Evolutionary conservation across 1,140 invertebrate species (phyloP).

Genomic region (Lucilia cuprina): DNA sequence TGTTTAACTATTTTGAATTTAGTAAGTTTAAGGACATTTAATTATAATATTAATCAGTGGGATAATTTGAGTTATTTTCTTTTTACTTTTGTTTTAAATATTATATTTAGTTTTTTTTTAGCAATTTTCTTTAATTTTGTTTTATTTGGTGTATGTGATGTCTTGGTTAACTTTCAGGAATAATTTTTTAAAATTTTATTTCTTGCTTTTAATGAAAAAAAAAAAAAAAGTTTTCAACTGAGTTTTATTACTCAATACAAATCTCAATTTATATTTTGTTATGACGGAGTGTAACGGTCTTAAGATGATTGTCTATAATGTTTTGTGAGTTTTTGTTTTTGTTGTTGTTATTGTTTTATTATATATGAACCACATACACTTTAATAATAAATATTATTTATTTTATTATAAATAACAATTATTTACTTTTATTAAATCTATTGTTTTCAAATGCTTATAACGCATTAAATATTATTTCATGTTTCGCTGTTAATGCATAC

Average conservation of each 20-base stretch:
- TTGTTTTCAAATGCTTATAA: neutral
- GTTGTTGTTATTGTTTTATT: neutral
- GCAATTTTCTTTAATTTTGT: too few relatives aligned
- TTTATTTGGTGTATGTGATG: constrained; percentile 5
- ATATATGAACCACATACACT: too few relatives aligned
- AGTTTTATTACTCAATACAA: neutral
- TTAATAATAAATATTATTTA: neutral
- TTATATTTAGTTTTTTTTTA: neutral
- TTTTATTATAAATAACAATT: neutral
- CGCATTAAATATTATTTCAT: constrained; percentile 5
- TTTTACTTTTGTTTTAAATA: neutral
- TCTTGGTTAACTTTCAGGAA: constrained; percentile 24
- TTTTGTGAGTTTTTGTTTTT: neutral
- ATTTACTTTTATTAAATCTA: too few relatives aligned
- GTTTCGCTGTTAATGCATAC: too few relatives aligned
- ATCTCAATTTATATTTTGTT: neutral
- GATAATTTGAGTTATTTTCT: constrained; percentile 20
- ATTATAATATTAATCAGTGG: constrained; percentile 13
- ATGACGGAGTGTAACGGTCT: neutral
- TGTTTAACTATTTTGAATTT: neutral
- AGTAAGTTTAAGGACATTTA: constrained; percentile 25
- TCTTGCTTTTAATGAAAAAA: neutral
- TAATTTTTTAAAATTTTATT: neutral
- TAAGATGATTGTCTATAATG: constrained; percentile 3
- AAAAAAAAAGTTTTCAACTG: neutral